These are phyloP conservation scores for Pteronotus mesoamericanus DNA, from an alignment of 2,797 vertebrate species.

Conservation along the genomic window DNA sequence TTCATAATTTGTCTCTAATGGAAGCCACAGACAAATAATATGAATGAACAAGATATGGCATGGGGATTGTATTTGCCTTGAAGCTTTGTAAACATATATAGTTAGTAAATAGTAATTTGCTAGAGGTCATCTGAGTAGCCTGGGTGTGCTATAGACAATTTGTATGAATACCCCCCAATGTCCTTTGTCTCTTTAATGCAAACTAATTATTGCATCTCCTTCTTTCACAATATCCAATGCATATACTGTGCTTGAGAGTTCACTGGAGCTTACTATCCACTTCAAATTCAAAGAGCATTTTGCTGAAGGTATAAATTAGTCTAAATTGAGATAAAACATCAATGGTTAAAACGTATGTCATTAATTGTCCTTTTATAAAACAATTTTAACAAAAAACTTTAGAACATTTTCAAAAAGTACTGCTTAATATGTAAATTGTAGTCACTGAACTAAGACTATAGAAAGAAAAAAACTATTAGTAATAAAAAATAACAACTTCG, in stretches of 20 bases:
- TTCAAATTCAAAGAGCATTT: not conserved
- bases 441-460: not conserved
- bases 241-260: not conserved
- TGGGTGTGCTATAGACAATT: not conserved
- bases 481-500: not conserved
- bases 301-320: not conserved
- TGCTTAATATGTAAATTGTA: not conserved
- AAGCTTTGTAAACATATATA: not conserved
- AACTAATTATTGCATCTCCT: not conserved
- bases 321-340: not conserved
- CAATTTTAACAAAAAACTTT: not conserved
- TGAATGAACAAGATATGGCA: not conserved
- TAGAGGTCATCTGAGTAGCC: not conserved
- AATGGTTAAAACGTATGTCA: not conserved
- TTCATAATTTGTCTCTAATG: not conserved
- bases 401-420: not conserved
- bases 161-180: not conserved
- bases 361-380: not conserved
- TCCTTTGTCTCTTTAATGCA: fast-evolving
- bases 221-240: not conserved
- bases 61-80: not conserved
- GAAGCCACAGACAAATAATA: not conserved
- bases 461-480: not conserved
- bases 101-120: not conserved
- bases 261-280: not conserved